Base-by-base conservation (phyloP, 2,113 vertebrate genomes). In the Amphiprion percula region DNA sequence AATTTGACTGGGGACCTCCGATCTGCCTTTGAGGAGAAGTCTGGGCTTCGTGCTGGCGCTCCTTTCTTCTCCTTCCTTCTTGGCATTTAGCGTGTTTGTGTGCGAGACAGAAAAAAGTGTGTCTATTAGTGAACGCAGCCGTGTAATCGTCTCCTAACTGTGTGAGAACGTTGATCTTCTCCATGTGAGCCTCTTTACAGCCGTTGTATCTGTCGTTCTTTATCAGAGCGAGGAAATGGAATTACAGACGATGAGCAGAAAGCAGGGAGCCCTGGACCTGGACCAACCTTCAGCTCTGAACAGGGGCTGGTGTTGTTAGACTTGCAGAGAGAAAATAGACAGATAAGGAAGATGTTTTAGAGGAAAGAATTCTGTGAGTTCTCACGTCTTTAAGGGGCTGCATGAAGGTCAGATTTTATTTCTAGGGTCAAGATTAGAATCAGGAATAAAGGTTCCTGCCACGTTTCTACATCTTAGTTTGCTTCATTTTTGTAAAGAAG, bases 241-340 rank as follows among this genome's bases (percentile, higher is more conserved):
- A 94, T 91, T 93, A 94, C 92, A 94, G 95, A 94, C 92, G 90
- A 93, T 93, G 91, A 95, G 92, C 92, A 94, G 96, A 93, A 88
- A 84, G 93, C 91, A 91, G 90, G 90, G 93, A 93, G 94, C 90
- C 74, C 77, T 84, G 81, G 68, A 77, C 58, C 16, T 33, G 55
- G 55, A 80, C 74, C 77, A 80, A 50, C 16, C 65, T 67, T 28
- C 9, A 64, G 30, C 55, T 79, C 21, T 39, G 23, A 59, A 30
- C 39, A n/a, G 53, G 28, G 28, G 21, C 7, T 58, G 26, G 17
- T 56, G 66, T 64, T 55, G 47, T 23, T 41, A 11, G 9, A 24
- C 12, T 39, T 8, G 47, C 17, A 55, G 26, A 26, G 23, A 37
- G 8, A 33, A 65, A 59, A 44, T 26, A 12, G 11, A 53, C 24